Percentiles rank a stretch among this genome's conserved stretches.
phyloP scores from a whole-genome alignment of 2,113 vertebrate species.

The Poecilia latipinna region DNA sequence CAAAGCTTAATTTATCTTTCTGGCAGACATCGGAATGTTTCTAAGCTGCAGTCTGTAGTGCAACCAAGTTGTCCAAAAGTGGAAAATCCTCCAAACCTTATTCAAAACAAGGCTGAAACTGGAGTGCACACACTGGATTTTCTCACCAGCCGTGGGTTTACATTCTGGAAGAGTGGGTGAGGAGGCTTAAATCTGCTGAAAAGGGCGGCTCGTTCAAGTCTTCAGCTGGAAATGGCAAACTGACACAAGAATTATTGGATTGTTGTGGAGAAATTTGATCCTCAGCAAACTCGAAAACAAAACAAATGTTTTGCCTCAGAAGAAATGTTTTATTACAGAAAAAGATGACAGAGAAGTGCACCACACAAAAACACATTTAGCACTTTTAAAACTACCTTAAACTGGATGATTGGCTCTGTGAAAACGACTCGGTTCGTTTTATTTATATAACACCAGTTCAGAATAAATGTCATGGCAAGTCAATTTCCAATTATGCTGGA shows the following conservation, averaged over 20 bases:
- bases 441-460: neutral
- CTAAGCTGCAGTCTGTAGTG: neutral
- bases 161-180: conserved; percentile 56
- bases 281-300: conserved; percentile 5
- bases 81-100: conserved; percentile 52
- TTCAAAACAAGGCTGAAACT: conserved; percentile 46
- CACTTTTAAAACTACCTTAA: neutral
- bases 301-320: neutral
- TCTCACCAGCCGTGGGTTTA: conserved; percentile 31
- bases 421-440: neutral
- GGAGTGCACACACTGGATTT: conserved; percentile 31
- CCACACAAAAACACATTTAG: neutral
- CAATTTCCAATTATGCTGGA: neutral
- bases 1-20: neutral
- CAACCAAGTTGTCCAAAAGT: conserved; percentile 35
- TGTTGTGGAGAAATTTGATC: conserved; percentile 23
- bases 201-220: conserved; percentile 24
- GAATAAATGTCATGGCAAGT: neutral
- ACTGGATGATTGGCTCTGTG: neutral
- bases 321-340: neutral
- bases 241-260: conserved; percentile 27
- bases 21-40: conserved; percentile 16
- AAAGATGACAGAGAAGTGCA: neutral
- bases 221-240: conserved; percentile 31
- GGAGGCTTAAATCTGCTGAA: conserved; percentile 50